phyloP scores from a whole-genome alignment of 2,113 vertebrate species.

The Dascyllus trimaculatus region DNA sequence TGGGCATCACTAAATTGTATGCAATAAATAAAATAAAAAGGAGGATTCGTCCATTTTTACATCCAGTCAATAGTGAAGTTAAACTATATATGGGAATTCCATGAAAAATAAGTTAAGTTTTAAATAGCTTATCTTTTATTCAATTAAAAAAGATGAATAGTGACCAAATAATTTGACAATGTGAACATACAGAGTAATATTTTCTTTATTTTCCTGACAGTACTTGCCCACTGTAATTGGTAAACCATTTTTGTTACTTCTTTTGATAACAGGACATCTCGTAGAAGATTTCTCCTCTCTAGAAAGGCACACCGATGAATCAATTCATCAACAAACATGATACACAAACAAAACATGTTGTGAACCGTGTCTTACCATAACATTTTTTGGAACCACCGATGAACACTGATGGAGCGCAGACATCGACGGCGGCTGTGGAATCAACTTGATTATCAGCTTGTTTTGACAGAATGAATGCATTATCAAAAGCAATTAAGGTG shows the following conservation, averaged over 20 bases:
- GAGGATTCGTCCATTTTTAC: no score
- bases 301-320: background rate
- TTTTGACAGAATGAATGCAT: slow-evolving; percentile 79
- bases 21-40: no score
- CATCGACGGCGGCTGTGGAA: slow-evolving; percentile 64
- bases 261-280: background rate
- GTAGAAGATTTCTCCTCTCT: background rate
- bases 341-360: background rate
- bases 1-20: no score
- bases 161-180: no score
- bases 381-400: slow-evolving; percentile 8
- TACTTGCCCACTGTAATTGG: no score
- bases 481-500: slow-evolving; percentile 81
- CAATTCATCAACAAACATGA: background rate
- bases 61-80: no score
- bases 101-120: background rate
- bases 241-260: no score
- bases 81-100: background rate
- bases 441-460: slow-evolving; percentile 76
- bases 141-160: no score
- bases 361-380: slow-evolving; percentile 13
- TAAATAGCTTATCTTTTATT: background rate
- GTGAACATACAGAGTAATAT: background rate
- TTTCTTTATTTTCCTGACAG: background rate
- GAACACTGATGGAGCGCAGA: slow-evolving; percentile 56